Conservation (phyloP, 2,888 invertebrate genomes). For the Notodonta dromedarius region DNA sequence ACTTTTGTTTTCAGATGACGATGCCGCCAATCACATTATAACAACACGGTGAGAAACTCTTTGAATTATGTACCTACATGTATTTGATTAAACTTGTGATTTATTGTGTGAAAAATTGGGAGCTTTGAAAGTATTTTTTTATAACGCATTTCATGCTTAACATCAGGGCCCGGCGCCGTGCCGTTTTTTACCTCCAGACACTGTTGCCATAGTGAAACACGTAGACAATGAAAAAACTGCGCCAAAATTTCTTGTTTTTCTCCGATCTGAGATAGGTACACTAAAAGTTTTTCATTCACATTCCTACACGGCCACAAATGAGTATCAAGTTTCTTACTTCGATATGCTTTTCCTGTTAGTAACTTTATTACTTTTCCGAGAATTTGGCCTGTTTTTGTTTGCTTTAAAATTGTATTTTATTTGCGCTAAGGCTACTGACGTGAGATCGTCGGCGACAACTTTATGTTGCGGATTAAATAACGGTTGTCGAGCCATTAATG, state of each 20-base stretch:
- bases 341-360: conserved; percentile 34
- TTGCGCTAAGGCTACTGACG: conserved; percentile 18
- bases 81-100: background rate
- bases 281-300: conserved; percentile 17
- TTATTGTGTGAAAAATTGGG: background rate
- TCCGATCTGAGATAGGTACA: background rate
- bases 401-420: conserved; percentile 26
- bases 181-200: background rate
- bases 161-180: background rate
- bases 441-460: conserved; percentile 25
- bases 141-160: background rate
- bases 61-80: conserved; percentile 7
- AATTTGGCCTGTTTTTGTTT: conserved; percentile 25
- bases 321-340: conserved; percentile 12
- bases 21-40: conserved; percentile 20
- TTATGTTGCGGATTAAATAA: conserved; percentile 39
- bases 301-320: background rate
- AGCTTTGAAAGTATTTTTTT: background rate
- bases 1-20: conserved; percentile 41
- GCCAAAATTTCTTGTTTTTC: conserved; percentile 6
- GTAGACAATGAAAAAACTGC: conserved; percentile 2
- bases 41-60: conserved; percentile 31
- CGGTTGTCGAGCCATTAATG: conserved; percentile 34
- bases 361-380: conserved; percentile 29
- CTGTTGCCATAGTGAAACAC: background rate